Evolutionary conservation across 1,140 invertebrate genomes (phyloP).

Genomic region (Paracyclopina nana): DNA sequence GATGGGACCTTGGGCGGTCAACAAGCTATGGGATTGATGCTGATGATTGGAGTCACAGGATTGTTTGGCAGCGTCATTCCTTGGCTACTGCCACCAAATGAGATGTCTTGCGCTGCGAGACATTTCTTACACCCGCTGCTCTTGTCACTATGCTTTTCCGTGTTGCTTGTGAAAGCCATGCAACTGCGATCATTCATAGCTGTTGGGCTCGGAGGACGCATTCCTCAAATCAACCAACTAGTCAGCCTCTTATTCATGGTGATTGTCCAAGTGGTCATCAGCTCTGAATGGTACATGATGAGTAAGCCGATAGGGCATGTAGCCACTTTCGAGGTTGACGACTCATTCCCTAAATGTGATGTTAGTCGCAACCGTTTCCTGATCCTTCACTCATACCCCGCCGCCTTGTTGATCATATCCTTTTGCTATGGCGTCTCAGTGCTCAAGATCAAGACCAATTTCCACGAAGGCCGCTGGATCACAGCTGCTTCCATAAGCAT

Average conservation of each 20-base stretch:
- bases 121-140: conserved; percentile 23
- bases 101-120: neutral
- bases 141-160: conserved; percentile 23
- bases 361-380: conserved; percentile 20
- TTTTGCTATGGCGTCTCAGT: conserved; percentile 24
- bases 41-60: conserved; percentile 1
- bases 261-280: conserved; percentile 25
- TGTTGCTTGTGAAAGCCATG: conserved; percentile 27
- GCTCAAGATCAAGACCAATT: conserved; percentile 24
- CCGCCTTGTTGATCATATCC: conserved; percentile 22
- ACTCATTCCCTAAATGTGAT: neutral
- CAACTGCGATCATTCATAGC: conserved; percentile 24
- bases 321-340: neutral
- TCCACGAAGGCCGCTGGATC: conserved; percentile 25
- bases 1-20: conserved; percentile 13
- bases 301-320: conserved; percentile 16
- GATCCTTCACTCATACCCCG: conserved; percentile 24
- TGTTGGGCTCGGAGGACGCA: conserved; percentile 25
- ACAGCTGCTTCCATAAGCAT: conserved; percentile 23
- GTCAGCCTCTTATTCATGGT: conserved; percentile 26
- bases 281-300: conserved; percentile 24
- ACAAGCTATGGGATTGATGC: conserved; percentile 13
- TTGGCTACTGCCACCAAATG: conserved; percentile 9
- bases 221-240: conserved; percentile 24
- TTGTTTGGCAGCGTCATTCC: conserved; percentile 2